Percentiles rank a stretch among this genome's conserved stretches.
Conservation (phyloP, 35 echinoderm and acorn worm species). For the Hemicentrotus pulcherrimus region DNA sequence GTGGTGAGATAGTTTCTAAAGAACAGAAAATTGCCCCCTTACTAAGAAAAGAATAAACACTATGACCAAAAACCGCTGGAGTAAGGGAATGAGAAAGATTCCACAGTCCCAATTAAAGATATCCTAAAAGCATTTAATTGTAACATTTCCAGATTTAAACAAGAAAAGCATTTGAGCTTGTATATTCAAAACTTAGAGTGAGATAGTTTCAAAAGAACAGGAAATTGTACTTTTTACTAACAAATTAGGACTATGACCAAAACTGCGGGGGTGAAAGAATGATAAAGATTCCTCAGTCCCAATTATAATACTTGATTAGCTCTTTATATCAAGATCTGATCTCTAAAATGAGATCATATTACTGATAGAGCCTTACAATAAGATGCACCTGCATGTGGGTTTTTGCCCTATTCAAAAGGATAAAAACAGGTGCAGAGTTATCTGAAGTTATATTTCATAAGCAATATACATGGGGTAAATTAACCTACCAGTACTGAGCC, state of each 20-base stretch:
- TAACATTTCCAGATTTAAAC: not conserved
- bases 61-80: too few species aligned
- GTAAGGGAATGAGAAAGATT: not conserved
- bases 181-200: not conserved
- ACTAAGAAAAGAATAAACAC: not conserved
- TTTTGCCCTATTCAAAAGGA: not conserved
- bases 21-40: not conserved
- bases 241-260: not conserved
- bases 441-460: too few species aligned
- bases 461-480: too few species aligned
- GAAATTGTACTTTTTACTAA: not conserved
- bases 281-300: not conserved
- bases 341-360: not conserved
- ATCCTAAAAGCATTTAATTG: not conserved
- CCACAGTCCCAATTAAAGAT: not conserved
- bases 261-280: not conserved
- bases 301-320: not conserved
- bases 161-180: not conserved
- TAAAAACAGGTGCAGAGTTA: not conserved
- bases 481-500: too few species aligned
- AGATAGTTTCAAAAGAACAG: not conserved
- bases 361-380: not conserved
- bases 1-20: not conserved
- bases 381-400: not conserved
- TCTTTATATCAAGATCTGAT: not conserved